These are phyloP conservation scores for Rhabdomys pumilio DNA, from an alignment of 2,797 vertebrate genomes.

Conservation along the genomic window DNA sequence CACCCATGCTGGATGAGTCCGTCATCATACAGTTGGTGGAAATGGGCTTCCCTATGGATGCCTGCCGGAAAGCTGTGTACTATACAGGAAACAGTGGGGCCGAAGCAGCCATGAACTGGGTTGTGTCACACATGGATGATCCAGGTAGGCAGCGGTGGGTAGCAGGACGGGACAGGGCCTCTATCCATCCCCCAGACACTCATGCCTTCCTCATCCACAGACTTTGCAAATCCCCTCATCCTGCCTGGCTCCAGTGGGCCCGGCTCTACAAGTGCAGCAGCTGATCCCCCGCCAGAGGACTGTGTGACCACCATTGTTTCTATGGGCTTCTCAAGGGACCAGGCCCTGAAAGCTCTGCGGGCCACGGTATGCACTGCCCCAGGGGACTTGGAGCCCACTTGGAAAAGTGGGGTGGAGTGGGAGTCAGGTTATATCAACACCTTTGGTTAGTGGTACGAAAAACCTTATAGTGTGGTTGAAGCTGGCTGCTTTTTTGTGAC, in stretches of 20 bases:
- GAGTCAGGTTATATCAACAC: neutral
- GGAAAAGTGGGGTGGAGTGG: neutral
- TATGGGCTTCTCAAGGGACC: constrained; percentile 99
- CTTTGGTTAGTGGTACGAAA: neutral
- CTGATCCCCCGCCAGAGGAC: constrained; percentile 95
- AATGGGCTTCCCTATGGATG: constrained; percentile 99
- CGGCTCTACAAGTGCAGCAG: constrained; percentile 91
- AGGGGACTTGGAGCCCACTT: neutral
- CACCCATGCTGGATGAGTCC: constrained; percentile 97
- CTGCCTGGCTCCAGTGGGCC: constrained; percentile 94
- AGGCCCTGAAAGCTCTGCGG: constrained; percentile 97
- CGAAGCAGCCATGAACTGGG: constrained; percentile 99
- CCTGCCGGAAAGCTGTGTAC: constrained; percentile 98
- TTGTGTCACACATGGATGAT: constrained; percentile 99
- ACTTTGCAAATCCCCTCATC: constrained; percentile 97
- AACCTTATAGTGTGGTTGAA: neutral
- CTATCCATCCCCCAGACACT: neutral
- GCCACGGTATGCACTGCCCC: constrained; percentile 93
- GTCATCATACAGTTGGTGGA: constrained; percentile 98
- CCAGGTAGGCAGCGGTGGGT: constrained; percentile 91
- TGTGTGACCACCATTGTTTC: constrained; percentile 98
- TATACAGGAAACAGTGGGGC: constrained; percentile 98
- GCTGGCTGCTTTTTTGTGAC: neutral
- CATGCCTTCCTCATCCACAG: constrained; percentile 87
- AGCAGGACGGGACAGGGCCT: neutral